These are phyloP conservation scores for Antennarius maculatus DNA, from an alignment of 2,797 vertebrate species.

Conservation along the genomic window DNA sequence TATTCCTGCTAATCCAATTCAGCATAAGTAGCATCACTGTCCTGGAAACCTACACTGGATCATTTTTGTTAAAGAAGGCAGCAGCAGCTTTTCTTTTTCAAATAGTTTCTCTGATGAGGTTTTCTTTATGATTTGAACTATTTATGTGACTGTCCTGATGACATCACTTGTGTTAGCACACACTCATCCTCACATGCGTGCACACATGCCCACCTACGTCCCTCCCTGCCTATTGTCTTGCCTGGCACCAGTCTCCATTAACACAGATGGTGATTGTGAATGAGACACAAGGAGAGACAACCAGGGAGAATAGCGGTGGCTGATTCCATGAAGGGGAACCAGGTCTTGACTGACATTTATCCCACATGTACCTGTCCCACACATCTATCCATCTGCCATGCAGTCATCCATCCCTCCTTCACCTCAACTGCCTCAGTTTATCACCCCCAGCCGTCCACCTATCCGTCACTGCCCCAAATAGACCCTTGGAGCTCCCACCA, in stretches of 20 bases:
- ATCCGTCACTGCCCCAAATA: conserved; percentile 44
- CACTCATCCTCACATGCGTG: conserved; percentile 17
- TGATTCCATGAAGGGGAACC: conserved; percentile 23
- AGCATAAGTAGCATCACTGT: neutral
- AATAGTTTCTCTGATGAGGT: neutral
- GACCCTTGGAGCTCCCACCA: conserved; percentile 32
- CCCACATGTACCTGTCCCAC: conserved; percentile 15
- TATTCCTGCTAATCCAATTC: neutral
- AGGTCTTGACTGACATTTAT: neutral
- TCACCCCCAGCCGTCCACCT: conserved; percentile 39
- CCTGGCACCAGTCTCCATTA: conserved; percentile 54
- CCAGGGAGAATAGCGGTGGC: conserved; percentile 28
- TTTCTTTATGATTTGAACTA: conserved; percentile 5
- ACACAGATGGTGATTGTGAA: conserved; percentile 55
- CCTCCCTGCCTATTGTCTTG: conserved; percentile 48
- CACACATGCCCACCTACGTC: conserved; percentile 25
- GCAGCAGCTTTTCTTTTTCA: neutral
- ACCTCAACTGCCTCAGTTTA: conserved; percentile 29
- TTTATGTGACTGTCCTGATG: neutral
- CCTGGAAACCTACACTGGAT: neutral
- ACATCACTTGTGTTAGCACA: conserved; percentile 16
- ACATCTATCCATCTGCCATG: conserved; percentile 33
- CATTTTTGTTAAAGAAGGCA: neutral
- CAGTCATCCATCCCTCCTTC: conserved; percentile 28
- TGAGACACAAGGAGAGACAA: conserved; percentile 37